Evolutionary conservation across 2,797 vertebrate genomes (phyloP), one percentile per base, ranked within the genome.

Genomic region (Antrozous pallidus): DNA sequence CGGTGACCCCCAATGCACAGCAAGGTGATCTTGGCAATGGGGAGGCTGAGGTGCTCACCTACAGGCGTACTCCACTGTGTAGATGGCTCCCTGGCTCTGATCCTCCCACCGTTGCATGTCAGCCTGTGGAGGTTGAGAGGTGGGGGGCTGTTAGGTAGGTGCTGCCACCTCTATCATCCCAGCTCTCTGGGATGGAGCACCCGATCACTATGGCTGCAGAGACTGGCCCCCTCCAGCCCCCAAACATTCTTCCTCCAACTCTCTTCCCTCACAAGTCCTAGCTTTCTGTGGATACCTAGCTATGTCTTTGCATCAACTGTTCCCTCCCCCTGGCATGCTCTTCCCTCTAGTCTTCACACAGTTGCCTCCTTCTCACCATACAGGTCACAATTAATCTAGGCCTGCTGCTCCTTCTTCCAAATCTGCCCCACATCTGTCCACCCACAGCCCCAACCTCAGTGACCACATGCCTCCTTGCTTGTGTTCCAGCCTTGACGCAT

Each of bases 21-120:
- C 0, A 6, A 73, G 17, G 63, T 17, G 4, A 20, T 1, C 3
- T 31, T 1, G 36, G 40, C 13, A 14, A 10, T 2, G 8, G 42
- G 33, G 67, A 71, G 42, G n/a, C 18, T 24, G 7, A 0, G 0
- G 90, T 0, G 12, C 95, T 94, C 97, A 99, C 99, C 99, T 99
- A 99, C 99, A 99, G 73, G 99, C 99, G 0, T 99, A 99, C 88
- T 99, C 99, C 81, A 99, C 99, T 0, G 98, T 98, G 97, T 99
- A 99, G 96, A 99, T 99, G 42, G 99, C 99, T 79, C 99, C 99
- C 97, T 99, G 99, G 96, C 99, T 99, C 95, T 99, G 99, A 96
- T 99, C 99, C 95, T 99, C 99, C 99, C 99, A 99, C 92, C 98
- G 99, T 98, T 99, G 99, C 99, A 99, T 99, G 96, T 99, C 99